A percentile compares a stretch with the other conserved stretches of the same genome.
These are phyloP conservation scores for Chelon auratus DNA, from an alignment of 2,797 vertebrate genomes.

Conservation along the genomic window DNA sequence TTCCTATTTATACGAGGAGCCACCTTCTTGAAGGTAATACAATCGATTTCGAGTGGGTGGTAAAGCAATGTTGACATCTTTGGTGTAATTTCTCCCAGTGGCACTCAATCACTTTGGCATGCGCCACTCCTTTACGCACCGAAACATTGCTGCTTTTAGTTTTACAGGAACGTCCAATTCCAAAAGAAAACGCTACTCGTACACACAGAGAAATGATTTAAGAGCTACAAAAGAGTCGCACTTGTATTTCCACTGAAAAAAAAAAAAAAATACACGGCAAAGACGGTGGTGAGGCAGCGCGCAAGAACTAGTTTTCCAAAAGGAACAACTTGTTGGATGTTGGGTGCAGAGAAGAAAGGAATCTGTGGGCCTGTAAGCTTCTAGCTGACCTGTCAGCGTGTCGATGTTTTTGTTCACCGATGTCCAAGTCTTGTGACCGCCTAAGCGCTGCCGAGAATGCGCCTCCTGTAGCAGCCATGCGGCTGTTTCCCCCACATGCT, in stretches of 20 bases:
- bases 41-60: constrained; percentile 96
- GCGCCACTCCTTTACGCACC: constrained; percentile 82
- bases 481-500: constrained; percentile 9
- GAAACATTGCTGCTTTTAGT: constrained; percentile 58
- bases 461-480: constrained; percentile 60
- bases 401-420: constrained; percentile 74
- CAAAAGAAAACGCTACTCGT: constrained; percentile 21
- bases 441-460: constrained; percentile 75
- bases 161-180: constrained; percentile 25
- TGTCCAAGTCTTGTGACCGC: constrained; percentile 82
- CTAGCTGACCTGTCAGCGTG: constrained; percentile 67
- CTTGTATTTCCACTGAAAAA: constrained; percentile 31
- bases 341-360: constrained; percentile 54
- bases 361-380: constrained; percentile 64
- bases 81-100: constrained; percentile 82
- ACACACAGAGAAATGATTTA: neutral
- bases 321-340: constrained; percentile 70
- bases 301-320: constrained; percentile 46
- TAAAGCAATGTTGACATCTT: constrained; percentile 88
- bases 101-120: constrained; percentile 83
- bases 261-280: neutral
- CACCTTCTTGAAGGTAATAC: constrained; percentile 87
- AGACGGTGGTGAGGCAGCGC: constrained; percentile 21
- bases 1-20: constrained; percentile 89
- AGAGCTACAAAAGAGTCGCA: constrained; percentile 1